Conservation (phyloP, 2,888 invertebrate species). For the Ommatoiulus sabulosus region DNA sequence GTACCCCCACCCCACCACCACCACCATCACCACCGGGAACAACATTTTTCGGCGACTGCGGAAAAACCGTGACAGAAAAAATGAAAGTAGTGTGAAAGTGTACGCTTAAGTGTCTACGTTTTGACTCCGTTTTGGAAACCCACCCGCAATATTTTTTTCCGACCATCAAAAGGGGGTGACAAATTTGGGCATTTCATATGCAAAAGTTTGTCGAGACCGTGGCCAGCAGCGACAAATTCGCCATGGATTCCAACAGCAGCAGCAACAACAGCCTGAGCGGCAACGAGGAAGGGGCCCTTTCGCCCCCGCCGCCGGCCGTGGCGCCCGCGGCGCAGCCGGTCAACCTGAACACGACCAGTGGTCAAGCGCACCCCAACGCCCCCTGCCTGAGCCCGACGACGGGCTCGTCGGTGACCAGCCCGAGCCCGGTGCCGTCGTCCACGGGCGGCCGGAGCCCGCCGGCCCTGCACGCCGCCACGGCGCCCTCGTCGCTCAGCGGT, state of each 20-base stretch:
- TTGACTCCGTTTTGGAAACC: too few relatives aligned
- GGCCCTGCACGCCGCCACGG: slow-evolving; percentile 48
- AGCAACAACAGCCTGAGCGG: slow-evolving; percentile 48
- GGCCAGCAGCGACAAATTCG: neutral
- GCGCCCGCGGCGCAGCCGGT: neutral
- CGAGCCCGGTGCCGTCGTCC: slow-evolving; percentile 54
- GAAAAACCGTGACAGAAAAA: too few relatives aligned
- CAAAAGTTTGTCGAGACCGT: neutral
- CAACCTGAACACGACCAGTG: neutral
- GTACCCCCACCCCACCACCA: too few relatives aligned
- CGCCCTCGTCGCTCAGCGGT: slow-evolving; percentile 53
- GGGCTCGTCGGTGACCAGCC: slow-evolving; percentile 55
- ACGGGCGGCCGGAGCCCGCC: slow-evolving; percentile 57
- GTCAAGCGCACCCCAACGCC: neutral
- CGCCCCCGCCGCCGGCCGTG: neutral
- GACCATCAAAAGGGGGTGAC: neutral
- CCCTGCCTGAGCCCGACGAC: slow-evolving; percentile 50
- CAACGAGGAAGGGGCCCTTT: slow-evolving; percentile 10
- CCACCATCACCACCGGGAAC: too few relatives aligned
- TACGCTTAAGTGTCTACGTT: too few relatives aligned
- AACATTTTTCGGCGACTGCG: too few relatives aligned
- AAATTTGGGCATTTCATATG: neutral
- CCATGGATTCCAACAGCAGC: slow-evolving; percentile 1
- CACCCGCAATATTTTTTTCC: too few relatives aligned
- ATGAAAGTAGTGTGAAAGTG: too few relatives aligned